These are phyloP conservation scores for Drosophila testacea DNA, from an alignment of 2,888 invertebrate species.

Conservation along the genomic window DNA sequence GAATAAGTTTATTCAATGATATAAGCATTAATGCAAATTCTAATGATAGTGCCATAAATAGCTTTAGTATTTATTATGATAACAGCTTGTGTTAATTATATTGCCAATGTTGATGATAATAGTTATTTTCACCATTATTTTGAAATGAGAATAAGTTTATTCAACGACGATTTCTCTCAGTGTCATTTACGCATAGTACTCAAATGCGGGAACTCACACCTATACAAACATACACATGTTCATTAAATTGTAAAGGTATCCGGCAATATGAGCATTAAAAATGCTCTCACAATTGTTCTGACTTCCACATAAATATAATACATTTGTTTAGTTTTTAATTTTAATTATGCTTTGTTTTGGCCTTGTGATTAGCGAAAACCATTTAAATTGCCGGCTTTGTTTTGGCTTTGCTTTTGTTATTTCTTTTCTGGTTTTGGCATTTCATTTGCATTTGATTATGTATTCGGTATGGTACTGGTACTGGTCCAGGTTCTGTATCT, in stretches of 20 bases:
- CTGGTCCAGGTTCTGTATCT: neutral
- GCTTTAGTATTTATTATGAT: too few relatives aligned
- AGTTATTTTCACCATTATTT: too few relatives aligned
- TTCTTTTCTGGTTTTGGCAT: constrained; percentile 53
- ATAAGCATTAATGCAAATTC: neutral
- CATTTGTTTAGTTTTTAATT: constrained; percentile 30
- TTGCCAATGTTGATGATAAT: neutral
- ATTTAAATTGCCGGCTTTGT: constrained; percentile 34
- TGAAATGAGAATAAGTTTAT: too few relatives aligned
- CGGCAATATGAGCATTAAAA: neutral
- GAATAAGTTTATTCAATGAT: too few relatives aligned
- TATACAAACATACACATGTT: neutral
- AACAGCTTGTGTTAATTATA: neutral
- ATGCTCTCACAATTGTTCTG: neutral
- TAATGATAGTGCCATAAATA: neutral
- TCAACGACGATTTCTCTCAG: neutral
- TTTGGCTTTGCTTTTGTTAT: constrained; percentile 18
- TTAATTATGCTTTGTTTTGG: constrained; percentile 40
- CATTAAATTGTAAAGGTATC: neutral
- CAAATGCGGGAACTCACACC: neutral
- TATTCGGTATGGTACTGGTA: constrained; percentile 22
- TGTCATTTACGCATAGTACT: neutral
- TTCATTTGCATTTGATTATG: constrained; percentile 70
- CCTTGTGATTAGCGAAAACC: constrained; percentile 34
- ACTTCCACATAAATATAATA: neutral